A percentile compares a stretch with the other conserved stretches of the same genome.
These are phyloP conservation scores for Lypha dubia DNA, from an alignment of 2,888 invertebrate genomes.

Conservation along the genomic window DNA sequence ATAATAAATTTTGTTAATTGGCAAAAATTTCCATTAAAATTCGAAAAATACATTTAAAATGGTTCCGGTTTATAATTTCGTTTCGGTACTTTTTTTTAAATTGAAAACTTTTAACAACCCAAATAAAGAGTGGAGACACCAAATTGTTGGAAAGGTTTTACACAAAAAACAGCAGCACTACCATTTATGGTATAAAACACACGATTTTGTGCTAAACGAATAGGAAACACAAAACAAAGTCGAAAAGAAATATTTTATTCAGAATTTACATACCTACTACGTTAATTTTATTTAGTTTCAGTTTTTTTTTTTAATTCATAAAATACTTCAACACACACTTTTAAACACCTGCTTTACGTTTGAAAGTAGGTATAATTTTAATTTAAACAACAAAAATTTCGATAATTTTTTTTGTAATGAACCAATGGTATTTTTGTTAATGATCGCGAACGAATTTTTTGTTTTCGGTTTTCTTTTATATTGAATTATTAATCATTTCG, in stretches of 20 bases:
- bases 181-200: constrained; percentile 42
- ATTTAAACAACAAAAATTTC: not conserved
- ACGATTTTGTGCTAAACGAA: constrained; percentile 7
- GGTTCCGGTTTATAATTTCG: constrained; percentile 64
- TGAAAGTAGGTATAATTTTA: not conserved
- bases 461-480: constrained; percentile 27
- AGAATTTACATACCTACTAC: no score
- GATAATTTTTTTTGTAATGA: not conserved
- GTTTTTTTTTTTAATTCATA: not conserved
- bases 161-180: constrained; percentile 17
- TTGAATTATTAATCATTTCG: constrained; percentile 27
- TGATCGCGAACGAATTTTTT: constrained; percentile 33
- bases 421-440: constrained; percentile 18
- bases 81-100: constrained; percentile 36
- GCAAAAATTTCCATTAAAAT: constrained; percentile 48
- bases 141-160: constrained; percentile 39
- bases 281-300: constrained; percentile 10
- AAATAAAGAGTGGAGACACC: constrained; percentile 55
- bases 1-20: constrained; percentile 62
- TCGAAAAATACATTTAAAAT: constrained; percentile 24
- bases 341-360: constrained; percentile 41
- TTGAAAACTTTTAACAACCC: constrained; percentile 41
- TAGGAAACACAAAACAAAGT: constrained; percentile 42
- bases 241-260: constrained; percentile 8
- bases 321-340: constrained; percentile 26